Conservation (phyloP, 2,888 invertebrate species). For the Drosophila cyrtoloma region DNA sequence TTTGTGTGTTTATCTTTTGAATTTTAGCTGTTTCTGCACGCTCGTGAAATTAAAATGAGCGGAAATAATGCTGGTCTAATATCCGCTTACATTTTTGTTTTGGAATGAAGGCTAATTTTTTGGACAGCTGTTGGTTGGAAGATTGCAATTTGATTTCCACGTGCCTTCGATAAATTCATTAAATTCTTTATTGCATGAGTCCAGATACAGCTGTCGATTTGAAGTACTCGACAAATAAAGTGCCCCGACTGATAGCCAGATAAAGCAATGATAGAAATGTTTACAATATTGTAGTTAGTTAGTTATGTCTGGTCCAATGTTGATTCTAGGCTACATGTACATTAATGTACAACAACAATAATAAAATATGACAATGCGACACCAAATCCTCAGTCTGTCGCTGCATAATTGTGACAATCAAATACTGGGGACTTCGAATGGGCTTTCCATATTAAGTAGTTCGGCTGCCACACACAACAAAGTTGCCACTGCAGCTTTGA, state of each 20-base stretch:
- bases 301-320: constrained; percentile 47
- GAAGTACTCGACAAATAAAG: constrained; percentile 71
- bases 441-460: constrained; percentile 21
- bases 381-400: constrained; percentile 27
- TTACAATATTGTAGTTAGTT: constrained; percentile 53
- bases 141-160: constrained; percentile 58
- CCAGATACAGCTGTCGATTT: constrained; percentile 70
- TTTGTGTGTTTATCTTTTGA: constrained; percentile 70
- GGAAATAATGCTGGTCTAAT: constrained; percentile 65
- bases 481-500: constrained; percentile 63
- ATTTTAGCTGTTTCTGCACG: constrained; percentile 47
- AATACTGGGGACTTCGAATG: constrained; percentile 25
- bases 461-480: constrained; percentile 52
- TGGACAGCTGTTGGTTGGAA: constrained; percentile 54
- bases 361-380: constrained; percentile 7
- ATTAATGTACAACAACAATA: constrained; percentile 7
- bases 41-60: constrained; percentile 59
- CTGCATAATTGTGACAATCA: constrained; percentile 24
- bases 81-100: constrained; percentile 54
- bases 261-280: constrained; percentile 65
- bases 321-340: constrained; percentile 37
- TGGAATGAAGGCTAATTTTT: constrained; percentile 12
- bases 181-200: constrained; percentile 22
- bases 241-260: constrained; percentile 47
- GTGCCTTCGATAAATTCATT: constrained; percentile 43